Conservation (phyloP, 1,140 invertebrate species). For the Drosophila sucinea region DNA sequence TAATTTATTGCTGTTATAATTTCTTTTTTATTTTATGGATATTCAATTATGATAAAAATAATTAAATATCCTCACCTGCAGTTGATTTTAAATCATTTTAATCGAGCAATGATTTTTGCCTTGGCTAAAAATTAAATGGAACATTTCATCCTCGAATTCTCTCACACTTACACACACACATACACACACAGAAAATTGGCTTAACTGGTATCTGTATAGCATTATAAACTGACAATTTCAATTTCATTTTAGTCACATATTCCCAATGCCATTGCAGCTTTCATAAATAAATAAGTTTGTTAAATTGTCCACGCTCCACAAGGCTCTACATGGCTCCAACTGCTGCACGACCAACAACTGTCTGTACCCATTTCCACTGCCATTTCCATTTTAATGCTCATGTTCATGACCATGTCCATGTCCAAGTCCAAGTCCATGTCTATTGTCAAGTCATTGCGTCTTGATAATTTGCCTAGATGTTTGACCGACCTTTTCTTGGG, state of each 20-base stretch:
- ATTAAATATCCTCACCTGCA: conserved; percentile 8
- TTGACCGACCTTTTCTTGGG: conserved; percentile 8
- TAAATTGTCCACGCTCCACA: conserved; percentile 62
- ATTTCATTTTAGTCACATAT: conserved; percentile 66
- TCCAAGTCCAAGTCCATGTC: conserved; percentile 28
- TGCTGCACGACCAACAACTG: background rate
- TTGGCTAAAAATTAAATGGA: background rate
- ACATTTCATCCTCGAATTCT: background rate
- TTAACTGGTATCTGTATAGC: conserved; percentile 30
- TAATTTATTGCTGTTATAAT: background rate
- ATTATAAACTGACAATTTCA: conserved; percentile 44
- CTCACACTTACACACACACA: background rate
- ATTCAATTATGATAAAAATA: conserved; percentile 13
- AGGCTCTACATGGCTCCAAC: conserved; percentile 8
- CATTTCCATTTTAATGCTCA: background rate
- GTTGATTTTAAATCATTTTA: conserved; percentile 1
- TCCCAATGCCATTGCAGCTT: conserved; percentile 63
- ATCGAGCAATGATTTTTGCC: conserved; percentile 15
- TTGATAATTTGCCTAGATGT: conserved; percentile 27
- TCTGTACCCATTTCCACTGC: conserved; percentile 3
- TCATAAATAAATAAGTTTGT: conserved; percentile 76
- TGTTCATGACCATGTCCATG: conserved; percentile 10
- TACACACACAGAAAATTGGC: conserved; percentile 35
- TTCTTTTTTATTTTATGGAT: conserved; percentile 6
- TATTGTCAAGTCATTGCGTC: conserved; percentile 18